Evolutionary conservation across 2,797 vertebrate genomes (phyloP).

Genomic region (Hemitrygon akajei): DNA sequence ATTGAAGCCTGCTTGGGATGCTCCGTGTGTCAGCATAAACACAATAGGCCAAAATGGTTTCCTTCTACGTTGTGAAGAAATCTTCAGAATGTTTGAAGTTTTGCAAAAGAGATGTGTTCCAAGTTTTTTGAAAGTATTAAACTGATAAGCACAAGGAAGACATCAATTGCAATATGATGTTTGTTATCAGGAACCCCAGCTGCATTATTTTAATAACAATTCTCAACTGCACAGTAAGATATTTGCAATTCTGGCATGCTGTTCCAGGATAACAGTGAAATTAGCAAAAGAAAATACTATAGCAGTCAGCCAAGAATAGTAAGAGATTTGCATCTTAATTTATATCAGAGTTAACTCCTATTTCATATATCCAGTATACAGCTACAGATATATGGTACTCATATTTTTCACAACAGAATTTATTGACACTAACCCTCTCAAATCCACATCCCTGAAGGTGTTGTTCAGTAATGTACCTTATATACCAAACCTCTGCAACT

Average conservation of each 20-base stretch:
- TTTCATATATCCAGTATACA: neutral
- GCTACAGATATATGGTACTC: neutral
- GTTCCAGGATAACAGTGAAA: neutral
- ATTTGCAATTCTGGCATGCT: neutral
- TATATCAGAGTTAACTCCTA: neutral
- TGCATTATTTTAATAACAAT: neutral
- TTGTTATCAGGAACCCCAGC: neutral
- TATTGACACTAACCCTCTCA: neutral
- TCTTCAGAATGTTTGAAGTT: no score
- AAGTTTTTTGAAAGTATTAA: neutral
- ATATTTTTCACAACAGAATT: neutral
- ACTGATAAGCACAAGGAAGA: neutral
- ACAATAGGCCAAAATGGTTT: no score
- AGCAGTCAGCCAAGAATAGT: neutral
- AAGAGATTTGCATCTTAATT: neutral
- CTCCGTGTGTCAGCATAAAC: no score
- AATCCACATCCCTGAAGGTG: neutral
- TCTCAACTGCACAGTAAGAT: neutral
- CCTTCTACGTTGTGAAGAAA: no score
- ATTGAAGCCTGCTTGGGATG: no score
- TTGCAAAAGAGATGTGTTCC: neutral
- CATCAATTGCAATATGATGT: neutral
- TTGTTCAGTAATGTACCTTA: neutral
- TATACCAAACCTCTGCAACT: neutral
- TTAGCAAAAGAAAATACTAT: neutral